A percentile compares a stretch with the other conserved stretches of the same genome.
phyloP scores from a whole-genome alignment of 2,888 invertebrate genomes.

The Danaus chrysippus region DNA sequence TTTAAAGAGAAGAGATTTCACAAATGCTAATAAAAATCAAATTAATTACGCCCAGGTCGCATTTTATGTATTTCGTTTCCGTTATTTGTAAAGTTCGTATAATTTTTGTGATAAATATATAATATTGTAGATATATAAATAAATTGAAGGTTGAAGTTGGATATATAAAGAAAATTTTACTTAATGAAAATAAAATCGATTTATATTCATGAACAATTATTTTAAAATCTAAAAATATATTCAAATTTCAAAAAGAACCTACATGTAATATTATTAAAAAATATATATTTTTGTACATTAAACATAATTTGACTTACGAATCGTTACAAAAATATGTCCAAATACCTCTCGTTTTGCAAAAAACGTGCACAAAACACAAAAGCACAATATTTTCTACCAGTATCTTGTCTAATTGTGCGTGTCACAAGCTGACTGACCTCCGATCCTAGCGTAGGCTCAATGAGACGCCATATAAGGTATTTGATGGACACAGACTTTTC shows the following conservation, averaged over 20 bases:
- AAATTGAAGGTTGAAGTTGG: too few species aligned
- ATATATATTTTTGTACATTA: too few species aligned
- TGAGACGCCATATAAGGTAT: slow-evolving; percentile 53
- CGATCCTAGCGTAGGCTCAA: slow-evolving; percentile 59
- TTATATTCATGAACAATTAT: too few species aligned
- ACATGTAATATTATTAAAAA: too few species aligned
- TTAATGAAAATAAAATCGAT: too few species aligned
- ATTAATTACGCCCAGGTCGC: slow-evolving; percentile 10
- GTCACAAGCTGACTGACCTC: slow-evolving; percentile 36
- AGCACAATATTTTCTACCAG: slow-evolving; percentile 20
- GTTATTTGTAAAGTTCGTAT: slow-evolving; percentile 10
- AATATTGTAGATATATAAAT: too few species aligned
- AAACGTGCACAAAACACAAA: slow-evolving; percentile 19
- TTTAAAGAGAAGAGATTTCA: slow-evolving; percentile 12
- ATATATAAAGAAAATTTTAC: too few species aligned
- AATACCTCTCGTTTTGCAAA: slow-evolving; percentile 10
- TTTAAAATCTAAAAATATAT: too few species aligned
- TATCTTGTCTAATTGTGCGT: slow-evolving; percentile 28
- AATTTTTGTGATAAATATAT: too few species aligned
- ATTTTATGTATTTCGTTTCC: slow-evolving; percentile 19
- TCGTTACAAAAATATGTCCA: background rate
- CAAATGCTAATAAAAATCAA: slow-evolving; percentile 10
- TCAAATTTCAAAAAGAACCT: too few species aligned
- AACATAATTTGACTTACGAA: background rate
- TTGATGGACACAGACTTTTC: slow-evolving; percentile 58